These are phyloP conservation scores for Melitaea athalia DNA, from an alignment of 2,888 invertebrate genomes.

Conservation along the genomic window DNA sequence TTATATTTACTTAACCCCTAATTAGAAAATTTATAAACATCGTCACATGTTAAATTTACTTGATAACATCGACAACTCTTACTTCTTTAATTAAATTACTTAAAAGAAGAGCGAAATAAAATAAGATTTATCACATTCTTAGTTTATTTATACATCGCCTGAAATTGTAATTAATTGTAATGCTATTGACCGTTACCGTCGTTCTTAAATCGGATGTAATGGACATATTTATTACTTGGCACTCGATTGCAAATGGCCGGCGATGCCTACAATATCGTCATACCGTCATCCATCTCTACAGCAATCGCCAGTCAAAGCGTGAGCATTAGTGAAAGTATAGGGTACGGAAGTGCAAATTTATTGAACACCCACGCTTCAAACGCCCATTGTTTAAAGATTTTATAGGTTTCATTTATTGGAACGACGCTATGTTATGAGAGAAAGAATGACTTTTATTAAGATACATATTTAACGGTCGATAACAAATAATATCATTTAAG, in stretches of 20 bases:
- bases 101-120: too few relatives aligned
- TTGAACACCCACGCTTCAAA: constrained; percentile 31
- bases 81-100: too few relatives aligned
- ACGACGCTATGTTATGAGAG: neutral
- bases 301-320: constrained; percentile 52
- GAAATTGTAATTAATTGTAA: constrained; percentile 18
- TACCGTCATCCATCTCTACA: constrained; percentile 50
- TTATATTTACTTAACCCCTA: too few relatives aligned
- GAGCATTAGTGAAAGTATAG: constrained; percentile 53
- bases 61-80: too few relatives aligned
- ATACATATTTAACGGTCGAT: neutral
- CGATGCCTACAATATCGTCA: constrained; percentile 18
- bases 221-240: constrained; percentile 29
- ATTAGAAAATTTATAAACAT: too few relatives aligned
- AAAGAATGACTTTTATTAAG: neutral
- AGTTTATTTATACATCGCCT: neutral
- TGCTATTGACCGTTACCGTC: constrained; percentile 10
- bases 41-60: too few relatives aligned
- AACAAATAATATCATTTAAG: neutral
- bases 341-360: constrained; percentile 40
- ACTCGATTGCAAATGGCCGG: constrained; percentile 48
- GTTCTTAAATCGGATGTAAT: constrained; percentile 29
- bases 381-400: constrained; percentile 24
- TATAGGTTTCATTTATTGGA: constrained; percentile 7
- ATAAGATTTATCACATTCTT: too few relatives aligned